Evolutionary conservation across 2,797 vertebrate species (phyloP).

Genomic region (Sebastes matsubarae): DNA sequence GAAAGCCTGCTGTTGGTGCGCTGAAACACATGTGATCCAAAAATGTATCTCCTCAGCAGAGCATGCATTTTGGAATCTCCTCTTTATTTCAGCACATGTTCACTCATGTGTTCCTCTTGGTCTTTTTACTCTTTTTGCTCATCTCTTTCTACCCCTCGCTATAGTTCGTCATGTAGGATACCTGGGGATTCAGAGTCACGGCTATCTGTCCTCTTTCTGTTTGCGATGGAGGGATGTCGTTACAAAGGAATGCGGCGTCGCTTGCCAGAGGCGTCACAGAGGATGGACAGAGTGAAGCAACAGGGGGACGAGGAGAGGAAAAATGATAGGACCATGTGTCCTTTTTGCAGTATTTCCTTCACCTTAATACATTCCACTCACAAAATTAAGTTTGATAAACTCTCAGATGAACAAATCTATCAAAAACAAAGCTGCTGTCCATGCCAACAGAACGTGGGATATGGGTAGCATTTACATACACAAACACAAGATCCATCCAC

Average conservation of each 20-base stretch:
- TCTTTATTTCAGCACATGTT: slow-evolving; percentile 13
- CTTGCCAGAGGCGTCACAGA: slow-evolving; percentile 76
- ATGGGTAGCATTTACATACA: background rate
- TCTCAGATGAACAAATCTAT: background rate
- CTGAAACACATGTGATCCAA: slow-evolving; percentile 55
- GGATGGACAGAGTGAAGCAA: slow-evolving; percentile 69
- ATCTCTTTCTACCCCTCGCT: background rate
- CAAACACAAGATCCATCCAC: slow-evolving; percentile 14
- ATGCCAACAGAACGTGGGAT: background rate
- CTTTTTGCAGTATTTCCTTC: slow-evolving; percentile 14
- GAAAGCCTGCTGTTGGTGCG: slow-evolving; percentile 32
- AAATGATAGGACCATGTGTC: slow-evolving; percentile 33
- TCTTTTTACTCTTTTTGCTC: background rate
- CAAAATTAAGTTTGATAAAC: background rate
- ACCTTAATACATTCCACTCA: slow-evolving; percentile 18
- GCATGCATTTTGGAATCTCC: slow-evolving; percentile 33
- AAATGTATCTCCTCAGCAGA: slow-evolving; percentile 37
- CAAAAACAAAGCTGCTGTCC: background rate
- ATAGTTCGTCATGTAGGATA: slow-evolving; percentile 35
- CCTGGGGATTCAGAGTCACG: slow-evolving; percentile 49
- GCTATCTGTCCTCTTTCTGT: slow-evolving; percentile 54
- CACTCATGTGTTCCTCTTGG: background rate
- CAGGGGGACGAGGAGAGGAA: slow-evolving; percentile 8
- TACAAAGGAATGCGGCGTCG: slow-evolving; percentile 73
- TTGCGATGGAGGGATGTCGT: slow-evolving; percentile 73